Base-by-base conservation (phyloP, 2,797 vertebrate species). In the Enteromius viviparus region DNA sequence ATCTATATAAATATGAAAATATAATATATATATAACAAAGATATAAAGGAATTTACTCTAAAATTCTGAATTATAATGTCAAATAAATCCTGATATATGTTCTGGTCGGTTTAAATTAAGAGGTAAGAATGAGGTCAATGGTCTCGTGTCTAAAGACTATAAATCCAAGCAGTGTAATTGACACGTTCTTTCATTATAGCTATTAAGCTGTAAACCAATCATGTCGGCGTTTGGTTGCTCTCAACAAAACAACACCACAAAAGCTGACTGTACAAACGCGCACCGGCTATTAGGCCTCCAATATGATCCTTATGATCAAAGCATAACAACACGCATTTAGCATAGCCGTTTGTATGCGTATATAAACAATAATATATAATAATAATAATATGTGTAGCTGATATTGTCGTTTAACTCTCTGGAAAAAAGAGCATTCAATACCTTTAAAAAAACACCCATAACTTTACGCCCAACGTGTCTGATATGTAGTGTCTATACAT, bases 141-240 rank as follows among this genome's bases (percentile, higher is more conserved):
- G 80, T 40, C 70, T 66, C 15, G 45, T 65, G 80, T 66, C 29
- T 37, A 8, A 9, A 75, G 40, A 32, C 80, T 55, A 60, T 66
- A 53, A 66, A 75, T 75, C 11, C 45, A 17, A 49, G 21, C 70
- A 17, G 60, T 64, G 69, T 74, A 21, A 82, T 10, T 53, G n/a
- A 55, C 80, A 66, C 9, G 32, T 55, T 55, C 32, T 32, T 53
- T 75, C 53, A 19, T 69, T 62, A 9, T 47, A 47, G 29, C 23
- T 14, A 62, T 72, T 74, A 9, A 76, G 6, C 34, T 76, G 37
- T 76, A 68, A 76, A 53, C 14, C 60, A 76, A 53, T 64, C 37
- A 47, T 32, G 11, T 32, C 7, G 29, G 65, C 6, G 15, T 55
- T 76, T 53, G 32, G 26, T 26, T 75, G 60, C 34, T 68, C 32